phyloP scores from a whole-genome alignment of 1,140 invertebrate species.

The Mizuhopecten yessoensis region DNA sequence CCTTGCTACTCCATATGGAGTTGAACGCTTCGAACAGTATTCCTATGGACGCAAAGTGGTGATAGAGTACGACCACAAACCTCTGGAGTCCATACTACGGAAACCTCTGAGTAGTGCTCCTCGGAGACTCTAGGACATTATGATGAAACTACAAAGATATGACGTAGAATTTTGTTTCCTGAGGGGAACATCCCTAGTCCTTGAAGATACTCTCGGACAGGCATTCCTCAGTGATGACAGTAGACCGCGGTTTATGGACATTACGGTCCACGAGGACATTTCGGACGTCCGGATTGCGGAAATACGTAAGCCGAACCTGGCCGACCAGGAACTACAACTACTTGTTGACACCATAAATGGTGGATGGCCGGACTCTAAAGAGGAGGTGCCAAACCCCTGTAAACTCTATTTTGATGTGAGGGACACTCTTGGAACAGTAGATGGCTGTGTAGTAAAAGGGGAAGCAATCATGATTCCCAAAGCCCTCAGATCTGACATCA shows the following conservation, averaged over 20 bases:
- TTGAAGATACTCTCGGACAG: slow-evolving; percentile 66
- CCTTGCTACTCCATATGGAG: slow-evolving; percentile 83
- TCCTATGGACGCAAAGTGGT: slow-evolving; percentile 72
- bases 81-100: slow-evolving; percentile 80
- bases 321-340: slow-evolving; percentile 46
- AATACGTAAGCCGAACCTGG: slow-evolving; percentile 48
- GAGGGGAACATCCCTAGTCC: no score
- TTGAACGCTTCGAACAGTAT: slow-evolving; percentile 69
- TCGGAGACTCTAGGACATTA: slow-evolving; percentile 58
- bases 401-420: slow-evolving; percentile 64
- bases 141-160: slow-evolving; percentile 65
- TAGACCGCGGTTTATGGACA: neutral
- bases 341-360: slow-evolving; percentile 45
- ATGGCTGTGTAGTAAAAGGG: slow-evolving; percentile 57
- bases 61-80: slow-evolving; percentile 80
- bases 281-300: slow-evolving; percentile 57
- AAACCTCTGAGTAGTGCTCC: slow-evolving; percentile 74
- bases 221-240: slow-evolving; percentile 45
- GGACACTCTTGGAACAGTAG: slow-evolving; percentile 69
- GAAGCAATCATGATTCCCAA: slow-evolving; percentile 55
- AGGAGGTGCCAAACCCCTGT: neutral
- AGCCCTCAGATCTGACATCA: slow-evolving; percentile 41
- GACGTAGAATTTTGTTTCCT: slow-evolving; percentile 42
- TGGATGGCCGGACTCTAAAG: slow-evolving; percentile 53
- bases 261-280: slow-evolving; percentile 44